These are phyloP conservation scores for Mayetiola destructor DNA, from an alignment of 2,888 invertebrate genomes.

Conservation along the genomic window DNA sequence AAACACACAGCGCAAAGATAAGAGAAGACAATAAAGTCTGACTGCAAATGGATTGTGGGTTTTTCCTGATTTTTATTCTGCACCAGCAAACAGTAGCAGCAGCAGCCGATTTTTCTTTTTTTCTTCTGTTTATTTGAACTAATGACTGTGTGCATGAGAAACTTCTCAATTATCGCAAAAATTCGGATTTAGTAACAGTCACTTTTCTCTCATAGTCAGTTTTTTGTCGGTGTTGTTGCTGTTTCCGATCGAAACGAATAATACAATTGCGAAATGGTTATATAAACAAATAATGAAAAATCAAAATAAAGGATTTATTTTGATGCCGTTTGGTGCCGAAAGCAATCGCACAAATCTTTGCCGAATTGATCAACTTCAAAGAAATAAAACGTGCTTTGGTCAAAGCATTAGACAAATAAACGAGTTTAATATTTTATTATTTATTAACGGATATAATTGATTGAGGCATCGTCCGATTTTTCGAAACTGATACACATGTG, in stretches of 20 bases:
- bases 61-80: too few species aligned
- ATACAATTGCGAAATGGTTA: conserved; percentile 6
- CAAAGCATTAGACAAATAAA: conserved; percentile 9
- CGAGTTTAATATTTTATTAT: conserved; percentile 4
- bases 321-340: conserved; percentile 7
- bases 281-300: neutral
- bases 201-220: neutral
- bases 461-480: too few species aligned
- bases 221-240: neutral
- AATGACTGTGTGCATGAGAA: conserved; percentile 12
- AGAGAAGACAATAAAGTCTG: neutral
- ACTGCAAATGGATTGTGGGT: neutral
- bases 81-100: too few species aligned
- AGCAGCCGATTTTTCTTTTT: too few species aligned
- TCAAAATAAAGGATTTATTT: neutral
- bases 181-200: neutral
- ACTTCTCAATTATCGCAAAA: conserved; percentile 7
- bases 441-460: neutral
- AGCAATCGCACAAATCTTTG: neutral
- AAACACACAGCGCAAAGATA: neutral
- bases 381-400: conserved; percentile 5
- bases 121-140: neutral
- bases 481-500: too few species aligned
- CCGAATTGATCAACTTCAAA: neutral
- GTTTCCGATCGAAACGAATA: neutral